Percentiles rank a stretch among this genome's conserved stretches.
Conservation (phyloP, 2,797 vertebrate genomes). For the Sebastes kiyomatsui region DNA sequence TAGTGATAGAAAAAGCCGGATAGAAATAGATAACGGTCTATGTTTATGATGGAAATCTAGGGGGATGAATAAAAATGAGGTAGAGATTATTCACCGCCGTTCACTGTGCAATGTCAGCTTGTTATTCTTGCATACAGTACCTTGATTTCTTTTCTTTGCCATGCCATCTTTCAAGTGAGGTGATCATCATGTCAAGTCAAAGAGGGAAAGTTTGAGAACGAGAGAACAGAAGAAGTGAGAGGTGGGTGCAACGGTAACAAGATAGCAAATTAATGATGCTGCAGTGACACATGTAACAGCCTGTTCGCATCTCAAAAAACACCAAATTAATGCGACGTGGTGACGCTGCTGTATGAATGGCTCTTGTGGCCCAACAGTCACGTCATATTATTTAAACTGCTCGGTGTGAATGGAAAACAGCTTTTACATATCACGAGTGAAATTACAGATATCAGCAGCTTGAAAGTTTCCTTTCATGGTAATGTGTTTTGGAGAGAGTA, state of each 20-base stretch:
- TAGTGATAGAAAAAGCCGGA: neutral
- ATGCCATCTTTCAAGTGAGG: constrained; percentile 47
- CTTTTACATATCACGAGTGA: neutral
- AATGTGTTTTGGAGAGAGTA: neutral
- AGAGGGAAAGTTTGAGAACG: constrained; percentile 47
- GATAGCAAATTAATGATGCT: constrained; percentile 45
- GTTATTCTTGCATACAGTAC: constrained; percentile 65
- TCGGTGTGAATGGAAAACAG: neutral
- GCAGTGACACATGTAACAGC: constrained; percentile 23
- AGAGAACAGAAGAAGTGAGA: constrained; percentile 34
- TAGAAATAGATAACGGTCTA: constrained; percentile 31
- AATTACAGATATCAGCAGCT: neutral
- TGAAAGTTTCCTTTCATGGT: neutral
- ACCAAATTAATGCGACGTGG: neutral
- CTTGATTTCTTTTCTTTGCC: constrained; percentile 49
- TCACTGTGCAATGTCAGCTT: constrained; percentile 68
- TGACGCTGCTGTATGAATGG: neutral
- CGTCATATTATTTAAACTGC: neutral
- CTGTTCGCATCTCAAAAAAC: neutral
- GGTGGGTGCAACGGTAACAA: constrained; percentile 27
- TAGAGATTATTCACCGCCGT: constrained; percentile 58
- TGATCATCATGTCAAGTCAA: constrained; percentile 60
- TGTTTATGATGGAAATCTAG: constrained; percentile 35
- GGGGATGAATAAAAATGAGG: constrained; percentile 56
- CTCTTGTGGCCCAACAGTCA: neutral